Evolutionary conservation across 2,888 invertebrate species (phyloP), one percentile per base, ranked within the genome.

Genomic region (Pomacea canaliculata): DNA sequence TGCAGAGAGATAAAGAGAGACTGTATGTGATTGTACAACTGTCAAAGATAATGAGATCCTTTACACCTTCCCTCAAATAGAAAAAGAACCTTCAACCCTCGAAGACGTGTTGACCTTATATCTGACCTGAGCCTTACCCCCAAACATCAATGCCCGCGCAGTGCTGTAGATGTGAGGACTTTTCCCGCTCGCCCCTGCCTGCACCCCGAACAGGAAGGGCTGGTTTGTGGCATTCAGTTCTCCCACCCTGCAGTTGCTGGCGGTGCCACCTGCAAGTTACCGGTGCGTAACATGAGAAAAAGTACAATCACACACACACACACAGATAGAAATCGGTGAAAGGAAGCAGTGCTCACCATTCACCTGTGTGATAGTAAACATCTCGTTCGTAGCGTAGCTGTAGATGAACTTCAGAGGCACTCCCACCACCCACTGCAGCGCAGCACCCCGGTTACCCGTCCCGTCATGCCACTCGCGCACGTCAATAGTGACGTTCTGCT

Each of bases 391-490:
- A 69, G 16, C 12, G 63, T 71, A 71, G 71, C 62, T 62, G 69
- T 46, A 69, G 62, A 69, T 46, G 62, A 62, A 69, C 46, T 19
- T 13, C 48, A 74, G 23, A 9, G 16, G 74, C 12, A 74, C 48
- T 16, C 68, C 67, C 59, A 67, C 46, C n/a, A 62, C 9, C 69
- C 69, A 69, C 23, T 59, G 12, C 46, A 13, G 16, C 10, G 69
- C 68, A 19, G 74, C 69, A 0, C 74, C 74, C 0, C 74, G 60
- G 63, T 74, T 69, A 13, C 69, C 74, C 10, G 62, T 18, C 18
- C 74, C 74, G 51, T 74, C 74, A n/a, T 74, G 74, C 74, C 74
- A 74, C 19, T 74, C 48, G 13, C 23, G 46, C 1, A 74, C 74
- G 27, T 69, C 74, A 1, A 69, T 51, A 0, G 69, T 74, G 49